Percentiles rank a stretch among this genome's conserved stretches.
Evolutionary conservation across 2,888 invertebrate genomes (phyloP).

Genomic region (Thymelicus lineola): DNA sequence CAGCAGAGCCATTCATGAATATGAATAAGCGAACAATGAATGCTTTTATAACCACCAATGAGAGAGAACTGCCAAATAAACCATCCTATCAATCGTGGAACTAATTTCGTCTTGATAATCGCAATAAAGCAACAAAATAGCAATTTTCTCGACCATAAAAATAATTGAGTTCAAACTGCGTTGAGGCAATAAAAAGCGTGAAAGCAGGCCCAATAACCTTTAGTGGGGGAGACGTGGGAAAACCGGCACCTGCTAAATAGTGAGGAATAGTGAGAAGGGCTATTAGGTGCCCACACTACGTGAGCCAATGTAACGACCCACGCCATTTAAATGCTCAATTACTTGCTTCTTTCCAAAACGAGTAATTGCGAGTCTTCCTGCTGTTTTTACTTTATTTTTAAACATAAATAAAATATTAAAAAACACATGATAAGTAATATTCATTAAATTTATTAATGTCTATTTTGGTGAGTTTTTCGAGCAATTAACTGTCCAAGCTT

Average conservation of each 20-base stretch:
- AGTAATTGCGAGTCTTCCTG: slow-evolving; percentile 31
- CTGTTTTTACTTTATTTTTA: background rate
- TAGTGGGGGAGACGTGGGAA: slow-evolving; percentile 77
- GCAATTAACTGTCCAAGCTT: no score
- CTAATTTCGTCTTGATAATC: slow-evolving; percentile 81
- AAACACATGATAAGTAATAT: no score
- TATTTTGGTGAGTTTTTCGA: no score
- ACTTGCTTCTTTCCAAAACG: slow-evolving; percentile 41
- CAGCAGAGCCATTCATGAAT: slow-evolving; percentile 12
- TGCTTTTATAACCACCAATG: slow-evolving; percentile 23
- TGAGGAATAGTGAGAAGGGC: slow-evolving; percentile 74
- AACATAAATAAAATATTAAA: no score
- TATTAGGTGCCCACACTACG: slow-evolving; percentile 75
- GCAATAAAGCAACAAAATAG: slow-evolving; percentile 84
- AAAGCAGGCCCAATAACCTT: slow-evolving; percentile 83
- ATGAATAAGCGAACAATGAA: slow-evolving; percentile 19
- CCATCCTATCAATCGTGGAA: slow-evolving; percentile 73
- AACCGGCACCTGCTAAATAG: slow-evolving; percentile 72
- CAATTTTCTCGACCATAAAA: slow-evolving; percentile 83
- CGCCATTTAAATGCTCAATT: slow-evolving; percentile 66
- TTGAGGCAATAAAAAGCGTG: slow-evolving; percentile 84
- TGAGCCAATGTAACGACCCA: slow-evolving; percentile 69
- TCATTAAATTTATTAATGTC: no score
- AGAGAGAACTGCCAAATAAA: slow-evolving; percentile 58
- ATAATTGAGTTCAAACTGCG: slow-evolving; percentile 85